A percentile compares a stretch with the other conserved stretches of the same genome.
phyloP scores from a whole-genome alignment of 2,888 invertebrate genomes.

The Maniola hyperantus region DNA sequence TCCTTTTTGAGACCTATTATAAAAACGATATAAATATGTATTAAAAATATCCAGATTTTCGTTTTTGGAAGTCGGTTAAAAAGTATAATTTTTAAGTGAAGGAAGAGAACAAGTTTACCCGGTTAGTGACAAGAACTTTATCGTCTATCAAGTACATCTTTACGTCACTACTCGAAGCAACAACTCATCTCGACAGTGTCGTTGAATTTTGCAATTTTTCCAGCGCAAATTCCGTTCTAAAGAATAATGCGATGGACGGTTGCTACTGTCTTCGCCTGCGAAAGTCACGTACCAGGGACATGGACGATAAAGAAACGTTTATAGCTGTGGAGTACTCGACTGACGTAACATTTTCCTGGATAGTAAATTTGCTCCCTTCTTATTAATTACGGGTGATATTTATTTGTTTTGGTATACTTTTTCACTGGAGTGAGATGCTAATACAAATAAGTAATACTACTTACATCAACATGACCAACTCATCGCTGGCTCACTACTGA shows the following conservation, averaged over 20 bases:
- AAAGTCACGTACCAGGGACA: conserved; percentile 72
- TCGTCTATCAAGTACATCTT: conserved; percentile 51
- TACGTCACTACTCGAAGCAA: conserved; percentile 52
- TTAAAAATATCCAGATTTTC: too few relatives aligned
- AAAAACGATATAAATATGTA: too few relatives aligned
- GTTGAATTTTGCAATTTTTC: conserved; percentile 69
- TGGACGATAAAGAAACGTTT: conserved; percentile 54
- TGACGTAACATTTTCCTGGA: conserved; percentile 13
- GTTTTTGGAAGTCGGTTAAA: neutral
- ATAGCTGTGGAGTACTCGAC: conserved; percentile 46
- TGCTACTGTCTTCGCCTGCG: conserved; percentile 50
- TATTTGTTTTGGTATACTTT: neutral
- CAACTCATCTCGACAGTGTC: conserved; percentile 50
- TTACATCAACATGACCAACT: too few relatives aligned
- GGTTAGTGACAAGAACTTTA: conserved; percentile 8
- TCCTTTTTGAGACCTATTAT: too few relatives aligned
- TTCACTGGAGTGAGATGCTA: too few relatives aligned
- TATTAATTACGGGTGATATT: conserved; percentile 2
- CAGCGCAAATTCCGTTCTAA: conserved; percentile 58
- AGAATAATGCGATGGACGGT: conserved; percentile 63
- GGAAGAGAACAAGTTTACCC: neutral
- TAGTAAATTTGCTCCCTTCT: conserved; percentile 3
- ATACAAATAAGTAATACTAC: too few relatives aligned
- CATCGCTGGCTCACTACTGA: too few relatives aligned
- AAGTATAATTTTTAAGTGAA: neutral